Evolutionary conservation across 2,888 invertebrate species (phyloP), one percentile per base, ranked within the genome.

Genomic region (Pristionchus fissidentatus): DNA sequence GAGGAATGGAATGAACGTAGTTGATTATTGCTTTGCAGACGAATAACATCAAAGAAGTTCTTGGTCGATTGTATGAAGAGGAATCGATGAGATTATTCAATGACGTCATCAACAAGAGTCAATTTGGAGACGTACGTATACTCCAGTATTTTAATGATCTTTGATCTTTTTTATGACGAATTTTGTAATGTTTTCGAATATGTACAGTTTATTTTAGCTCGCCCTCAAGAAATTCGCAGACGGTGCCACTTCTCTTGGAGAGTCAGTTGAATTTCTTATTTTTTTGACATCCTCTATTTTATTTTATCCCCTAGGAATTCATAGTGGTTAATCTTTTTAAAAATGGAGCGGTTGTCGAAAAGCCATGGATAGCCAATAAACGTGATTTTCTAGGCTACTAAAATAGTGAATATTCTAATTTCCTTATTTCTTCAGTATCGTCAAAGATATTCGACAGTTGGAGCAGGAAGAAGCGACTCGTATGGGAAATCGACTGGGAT

Each of bases 71-170:
- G 35, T 78, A 78, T 38, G 78, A 78, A 55, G 38, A 55, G 52
- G 78, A 78, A 78, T 22, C 78, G 55, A 52, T 78, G 49, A 49
- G 78, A 55, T 55, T 78, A 19, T 78, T 55, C 55, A 78, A 78
- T 78, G 78, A 78, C 32, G 32, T 78, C 10, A 29, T 46, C 3
- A 41, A 66, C 22, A 66, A 66, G 66, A 66, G 66, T 38, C 35
- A 66, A n/a, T 66, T 66, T 29, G 66, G 66, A 38, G 10, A 66
- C 38, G 66, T 66, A n/a, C 5, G 41, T 22, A 22, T 62, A 19
- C 29, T 57, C 29, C 13, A 57, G n/a, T 5, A 62, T n/a, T 15
- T 29, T 62, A 29, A 32, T 35, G 19, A 49, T 49, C 10, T 49
- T 38, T 4, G 22, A 35, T 38, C 1, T 70, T 38, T 10, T 73